Evolutionary conservation across 2,888 invertebrate genomes (phyloP).

Genomic region (Zaprionus obscuricornis): DNA sequence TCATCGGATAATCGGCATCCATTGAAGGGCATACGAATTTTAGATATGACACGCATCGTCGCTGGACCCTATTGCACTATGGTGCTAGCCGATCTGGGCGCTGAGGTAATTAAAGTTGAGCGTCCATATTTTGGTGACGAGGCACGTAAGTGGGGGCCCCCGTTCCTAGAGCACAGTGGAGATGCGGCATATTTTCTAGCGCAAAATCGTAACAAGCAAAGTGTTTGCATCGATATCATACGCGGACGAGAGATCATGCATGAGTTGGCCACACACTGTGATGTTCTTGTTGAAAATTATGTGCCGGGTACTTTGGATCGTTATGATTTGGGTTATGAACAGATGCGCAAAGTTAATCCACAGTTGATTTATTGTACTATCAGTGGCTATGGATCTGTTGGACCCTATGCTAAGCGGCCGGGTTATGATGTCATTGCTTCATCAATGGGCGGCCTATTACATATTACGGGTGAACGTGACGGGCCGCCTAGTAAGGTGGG

Average conservation of each 20-base stretch:
- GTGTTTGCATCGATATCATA: conserved; percentile 93
- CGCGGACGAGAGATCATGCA: conserved; percentile 88
- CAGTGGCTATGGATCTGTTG: conserved; percentile 94
- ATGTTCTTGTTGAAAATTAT: conserved; percentile 96
- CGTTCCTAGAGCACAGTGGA: conserved; percentile 87
- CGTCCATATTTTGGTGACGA: conserved; percentile 94
- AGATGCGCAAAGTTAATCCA: conserved; percentile 88
- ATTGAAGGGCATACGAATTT: conserved; percentile 88
- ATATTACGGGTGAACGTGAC: conserved; percentile 92
- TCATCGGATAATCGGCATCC: conserved; percentile 84
- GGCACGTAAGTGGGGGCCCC: conserved; percentile 96
- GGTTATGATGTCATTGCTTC: conserved; percentile 98
- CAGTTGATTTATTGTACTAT: conserved; percentile 95
- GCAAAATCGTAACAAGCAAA: conserved; percentile 96
- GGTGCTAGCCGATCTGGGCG: conserved; percentile 95
- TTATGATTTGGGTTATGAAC: conserved; percentile 90
- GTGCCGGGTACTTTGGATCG: conserved; percentile 93
- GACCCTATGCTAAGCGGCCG: conserved; percentile 92
- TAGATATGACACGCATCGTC: conserved; percentile 93
- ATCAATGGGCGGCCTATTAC: conserved; percentile 94
- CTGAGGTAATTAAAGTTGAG: conserved; percentile 96
- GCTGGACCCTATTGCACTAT: conserved; percentile 97
- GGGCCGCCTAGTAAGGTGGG: conserved; percentile 95
- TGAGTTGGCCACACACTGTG: conserved; percentile 90
- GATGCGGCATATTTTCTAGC: conserved; percentile 92